These are phyloP conservation scores for Alloplasta piceator DNA, from an alignment of 2,888 invertebrate genomes.

Conservation along the genomic window DNA sequence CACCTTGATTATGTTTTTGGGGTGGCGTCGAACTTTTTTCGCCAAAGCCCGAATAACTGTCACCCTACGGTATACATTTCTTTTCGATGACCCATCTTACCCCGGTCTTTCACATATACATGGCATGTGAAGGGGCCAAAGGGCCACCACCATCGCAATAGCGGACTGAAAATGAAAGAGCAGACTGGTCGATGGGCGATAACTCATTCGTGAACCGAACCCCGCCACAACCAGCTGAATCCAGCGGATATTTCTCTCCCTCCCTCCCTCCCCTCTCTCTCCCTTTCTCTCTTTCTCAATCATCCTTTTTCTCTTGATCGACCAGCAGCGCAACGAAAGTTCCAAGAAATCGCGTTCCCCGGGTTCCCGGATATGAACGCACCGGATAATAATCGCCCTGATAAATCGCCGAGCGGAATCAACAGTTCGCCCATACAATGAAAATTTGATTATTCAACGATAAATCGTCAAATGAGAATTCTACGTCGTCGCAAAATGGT, in stretches of 20 bases:
- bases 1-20: too few relatives aligned
- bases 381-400: slow-evolving; percentile 35
- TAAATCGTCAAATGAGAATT: slow-evolving; percentile 1
- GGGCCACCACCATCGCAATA: slow-evolving; percentile 74
- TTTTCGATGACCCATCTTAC: not conserved
- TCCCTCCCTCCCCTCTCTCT: slow-evolving; percentile 10
- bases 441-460: slow-evolving; percentile 46
- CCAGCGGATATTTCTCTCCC: slow-evolving; percentile 71
- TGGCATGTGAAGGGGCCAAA: slow-evolving; percentile 68
- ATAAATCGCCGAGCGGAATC: slow-evolving; percentile 37
- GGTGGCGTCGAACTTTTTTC: too few relatives aligned
- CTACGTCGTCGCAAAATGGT: not conserved
- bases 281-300: not conserved
- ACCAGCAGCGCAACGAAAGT: slow-evolving; percentile 39
- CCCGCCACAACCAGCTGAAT: slow-evolving; percentile 81
- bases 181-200: slow-evolving; percentile 81
- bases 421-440: slow-evolving; percentile 42
- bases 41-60: too few relatives aligned
- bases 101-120: not conserved
- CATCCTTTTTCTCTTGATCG: slow-evolving; percentile 17
- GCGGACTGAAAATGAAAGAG: slow-evolving; percentile 82
- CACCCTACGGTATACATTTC: too few relatives aligned
- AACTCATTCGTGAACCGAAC: slow-evolving; percentile 83
- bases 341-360: slow-evolving; percentile 49
- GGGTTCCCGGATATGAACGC: slow-evolving; percentile 44